A percentile compares a stretch with the other conserved stretches of the same genome.
phyloP scores from a whole-genome alignment of 2,888 invertebrate species.

The Archips crataeganus region DNA sequence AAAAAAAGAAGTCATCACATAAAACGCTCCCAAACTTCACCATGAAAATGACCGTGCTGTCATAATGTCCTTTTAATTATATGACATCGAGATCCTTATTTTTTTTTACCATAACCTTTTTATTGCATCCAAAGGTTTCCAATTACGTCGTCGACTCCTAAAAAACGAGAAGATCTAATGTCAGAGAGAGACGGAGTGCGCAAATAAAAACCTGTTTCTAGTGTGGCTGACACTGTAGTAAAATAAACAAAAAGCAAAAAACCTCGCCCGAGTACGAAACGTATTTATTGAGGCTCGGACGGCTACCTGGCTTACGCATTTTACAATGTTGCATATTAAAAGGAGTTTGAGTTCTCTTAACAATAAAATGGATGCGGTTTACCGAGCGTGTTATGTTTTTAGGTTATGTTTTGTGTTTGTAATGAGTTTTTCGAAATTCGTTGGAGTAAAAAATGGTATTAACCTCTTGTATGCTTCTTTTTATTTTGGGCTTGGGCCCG shows the following conservation, averaged over 20 bases:
- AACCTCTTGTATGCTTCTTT: too few relatives aligned
- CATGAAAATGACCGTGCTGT: conserved; percentile 23
- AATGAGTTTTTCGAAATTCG: conserved; percentile 30
- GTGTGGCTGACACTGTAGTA: conserved; percentile 49
- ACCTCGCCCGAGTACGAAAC: conserved; percentile 42
- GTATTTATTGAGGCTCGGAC: conserved; percentile 52
- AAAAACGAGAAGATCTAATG: conserved; percentile 50
- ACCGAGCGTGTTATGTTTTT: conserved; percentile 25
- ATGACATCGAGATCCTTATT: conserved; percentile 26
- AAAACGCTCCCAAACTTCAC: conserved; percentile 10
- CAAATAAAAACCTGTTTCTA: conserved; percentile 40
- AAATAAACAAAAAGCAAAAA: conserved; percentile 47
- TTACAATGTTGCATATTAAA: conserved; percentile 48
- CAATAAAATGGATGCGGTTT: conserved; percentile 39
- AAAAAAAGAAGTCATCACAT: neutral
- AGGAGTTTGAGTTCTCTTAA: conserved; percentile 14
- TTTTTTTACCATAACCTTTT: conserved; percentile 29
- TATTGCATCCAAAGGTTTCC: conserved; percentile 36
- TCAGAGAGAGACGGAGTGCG: conserved; percentile 45
- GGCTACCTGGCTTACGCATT: conserved; percentile 56
- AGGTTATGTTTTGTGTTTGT: conserved; percentile 22
- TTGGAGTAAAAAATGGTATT: neutral
- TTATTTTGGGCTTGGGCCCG: too few relatives aligned
- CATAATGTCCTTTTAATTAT: conserved; percentile 34
- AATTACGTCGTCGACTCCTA: conserved; percentile 41